Evolutionary conservation across 2,888 invertebrate genomes (phyloP).

Genomic region (Pseudeuparius sepicola): DNA sequence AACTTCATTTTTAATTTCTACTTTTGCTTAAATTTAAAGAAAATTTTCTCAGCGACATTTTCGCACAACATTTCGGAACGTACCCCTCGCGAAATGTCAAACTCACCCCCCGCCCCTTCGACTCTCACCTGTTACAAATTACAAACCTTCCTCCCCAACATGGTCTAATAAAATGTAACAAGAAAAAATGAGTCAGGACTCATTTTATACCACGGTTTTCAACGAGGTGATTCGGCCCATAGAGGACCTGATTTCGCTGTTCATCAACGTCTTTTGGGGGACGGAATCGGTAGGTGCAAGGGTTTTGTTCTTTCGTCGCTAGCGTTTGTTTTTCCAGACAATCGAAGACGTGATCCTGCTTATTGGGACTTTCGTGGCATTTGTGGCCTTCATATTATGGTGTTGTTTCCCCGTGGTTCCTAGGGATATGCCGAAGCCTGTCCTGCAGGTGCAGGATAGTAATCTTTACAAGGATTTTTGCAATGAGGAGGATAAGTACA

Average conservation of each 20-base stretch:
- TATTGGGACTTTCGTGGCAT: constrained; percentile 51
- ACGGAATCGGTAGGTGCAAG: constrained; percentile 14
- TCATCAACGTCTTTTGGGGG: constrained; percentile 16
- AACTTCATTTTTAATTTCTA: no score
- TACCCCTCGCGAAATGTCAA: no score
- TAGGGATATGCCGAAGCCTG: constrained; percentile 31
- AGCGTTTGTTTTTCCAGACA: constrained; percentile 37
- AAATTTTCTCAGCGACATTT: no score
- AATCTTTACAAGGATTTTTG: constrained; percentile 13
- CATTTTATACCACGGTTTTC: constrained; percentile 9
- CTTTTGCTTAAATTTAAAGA: no score
- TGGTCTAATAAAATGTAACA: no score
- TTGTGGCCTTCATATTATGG: constrained; percentile 53
- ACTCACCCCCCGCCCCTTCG: no score
- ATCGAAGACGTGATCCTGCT: constrained; percentile 53
- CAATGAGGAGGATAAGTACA: constrained; percentile 13
- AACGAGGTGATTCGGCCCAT: constrained; percentile 15
- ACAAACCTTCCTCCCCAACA: no score
- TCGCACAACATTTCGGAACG: no score
- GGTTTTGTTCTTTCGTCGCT: background rate
- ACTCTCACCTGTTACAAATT: no score
- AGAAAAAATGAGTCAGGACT: constrained; percentile 16
- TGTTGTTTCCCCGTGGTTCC: constrained; percentile 49
- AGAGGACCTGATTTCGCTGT: constrained; percentile 15
- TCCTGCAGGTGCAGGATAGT: constrained; percentile 4